Base-by-base conservation (phyloP, 1,140 invertebrate genomes). In the Heliothis virescens region DNA sequence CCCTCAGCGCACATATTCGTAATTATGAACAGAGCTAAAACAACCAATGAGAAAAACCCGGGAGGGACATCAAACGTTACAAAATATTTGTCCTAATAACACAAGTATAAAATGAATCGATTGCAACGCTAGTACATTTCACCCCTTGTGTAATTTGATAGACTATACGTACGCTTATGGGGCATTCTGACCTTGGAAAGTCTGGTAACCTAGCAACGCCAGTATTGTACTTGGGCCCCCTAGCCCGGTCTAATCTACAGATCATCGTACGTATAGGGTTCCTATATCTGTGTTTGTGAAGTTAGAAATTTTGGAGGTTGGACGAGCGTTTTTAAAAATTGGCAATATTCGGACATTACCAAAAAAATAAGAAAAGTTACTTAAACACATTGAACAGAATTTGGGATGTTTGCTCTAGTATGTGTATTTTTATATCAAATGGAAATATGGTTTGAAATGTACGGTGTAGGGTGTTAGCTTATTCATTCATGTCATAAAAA, bases 141-240 rank as follows among this genome's bases (percentile, higher is more conserved):
- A 63, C 81, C 81, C 81, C 78, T 82, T 74, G 76, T 48, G 77
- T 79, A 77, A 79, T 79, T 79, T 63, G 65, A 76, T 79, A 75
- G 77, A 13, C 77, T 87, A 89, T 90, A 90, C 80, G 79, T 89
- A 86, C 87, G 84, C 69, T 79, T 90, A 91, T 88, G 89, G 87
- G 86, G 84, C 86, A 81, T 52, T 89, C 84, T 94, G 92, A 93
- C 92, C 92, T 93, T 94, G 92, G 91, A 87, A 87, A 87, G 83
- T 88, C 92, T 85, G 85, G 91, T 92, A 94, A 88, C 92, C 89
- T 92, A 92, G 90, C 91, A 92, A 94, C 92, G 88, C 83, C 80
- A 88, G 87, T 85, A 85, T 86, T 81, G 79, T 82, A 84, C 89
- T 85, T 86, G 88, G 90, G 85, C 86, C 92, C 92, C 92, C 92